Evolutionary conservation across 1,140 invertebrate species (phyloP).

Genomic region (Drosophila subpulchrella): DNA sequence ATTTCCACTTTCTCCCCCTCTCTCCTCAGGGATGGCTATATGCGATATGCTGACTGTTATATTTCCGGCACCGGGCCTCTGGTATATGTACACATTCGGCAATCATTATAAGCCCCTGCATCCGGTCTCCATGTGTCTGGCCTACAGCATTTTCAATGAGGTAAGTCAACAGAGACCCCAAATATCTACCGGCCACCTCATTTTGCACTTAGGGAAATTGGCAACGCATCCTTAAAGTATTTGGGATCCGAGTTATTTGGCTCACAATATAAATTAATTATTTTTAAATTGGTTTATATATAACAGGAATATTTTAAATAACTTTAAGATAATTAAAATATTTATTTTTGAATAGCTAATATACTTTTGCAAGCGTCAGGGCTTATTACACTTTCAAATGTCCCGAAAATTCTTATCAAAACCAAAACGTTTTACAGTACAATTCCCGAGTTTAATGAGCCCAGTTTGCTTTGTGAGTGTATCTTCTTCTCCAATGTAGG

Average conservation of each 20-base stretch:
- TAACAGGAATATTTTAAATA: too few species aligned
- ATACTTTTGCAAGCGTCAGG: too few species aligned
- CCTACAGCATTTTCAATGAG: conserved; percentile 92
- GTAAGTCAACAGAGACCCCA: conserved; percentile 82
- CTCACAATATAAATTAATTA: too few species aligned
- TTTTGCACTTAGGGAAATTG: background rate
- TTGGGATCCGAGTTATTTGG: background rate
- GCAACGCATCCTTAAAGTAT: background rate
- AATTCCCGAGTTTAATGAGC: too few species aligned
- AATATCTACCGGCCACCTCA: background rate
- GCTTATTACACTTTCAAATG: too few species aligned
- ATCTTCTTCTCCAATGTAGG: background rate
- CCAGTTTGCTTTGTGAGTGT: background rate
- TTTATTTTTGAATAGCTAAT: too few species aligned
- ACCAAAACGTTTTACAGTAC: too few species aligned
- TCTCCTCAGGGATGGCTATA: conserved; percentile 91
- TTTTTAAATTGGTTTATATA: too few species aligned
- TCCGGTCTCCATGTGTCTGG: conserved; percentile 90
- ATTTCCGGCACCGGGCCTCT: conserved; percentile 93
- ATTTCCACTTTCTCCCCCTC: background rate
- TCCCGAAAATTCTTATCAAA: too few species aligned
- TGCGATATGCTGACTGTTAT: conserved; percentile 96
- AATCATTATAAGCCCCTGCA: conserved; percentile 92
- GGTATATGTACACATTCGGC: conserved; percentile 96
- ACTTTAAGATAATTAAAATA: too few species aligned